Evolutionary conservation across 1,140 invertebrate species (phyloP).

Genomic region (Pseudomyrmex pallidus): DNA sequence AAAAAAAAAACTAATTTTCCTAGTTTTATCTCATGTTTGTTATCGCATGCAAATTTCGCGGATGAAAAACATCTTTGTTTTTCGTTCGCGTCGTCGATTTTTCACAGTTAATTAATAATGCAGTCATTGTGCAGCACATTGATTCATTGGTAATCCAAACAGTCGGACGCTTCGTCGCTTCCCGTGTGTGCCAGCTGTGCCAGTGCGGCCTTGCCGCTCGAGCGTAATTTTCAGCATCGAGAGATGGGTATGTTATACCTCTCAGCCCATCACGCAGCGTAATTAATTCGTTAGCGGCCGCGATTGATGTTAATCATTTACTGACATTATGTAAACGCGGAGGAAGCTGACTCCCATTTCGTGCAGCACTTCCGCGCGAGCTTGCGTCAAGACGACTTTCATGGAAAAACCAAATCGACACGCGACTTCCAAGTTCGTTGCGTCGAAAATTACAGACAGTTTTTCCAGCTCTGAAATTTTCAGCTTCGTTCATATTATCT

Average conservation of each 20-base stretch:
- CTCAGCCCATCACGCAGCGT: not conserved
- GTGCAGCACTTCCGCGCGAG: not conserved
- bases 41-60: not conserved
- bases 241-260: conserved; percentile 14
- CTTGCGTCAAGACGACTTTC: conserved; percentile 42
- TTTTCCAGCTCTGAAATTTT: conserved; percentile 21
- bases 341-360: conserved; percentile 38
- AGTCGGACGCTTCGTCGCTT: conserved; percentile 29
- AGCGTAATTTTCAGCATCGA: conserved; percentile 53
- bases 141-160: conserved; percentile 59
- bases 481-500: not conserved
- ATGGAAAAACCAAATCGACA: conserved; percentile 31
- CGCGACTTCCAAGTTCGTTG: not conserved
- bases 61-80: conserved; percentile 8
- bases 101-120: conserved; percentile 34
- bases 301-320: conserved; percentile 58
- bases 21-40: not conserved
- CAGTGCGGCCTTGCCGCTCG: conserved; percentile 14
- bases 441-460: conserved; percentile 39
- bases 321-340: conserved; percentile 60
- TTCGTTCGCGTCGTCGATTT: not conserved
- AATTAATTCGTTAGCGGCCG: conserved; percentile 62
- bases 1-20: not conserved
- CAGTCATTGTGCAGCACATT: conserved; percentile 33
- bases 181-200: not conserved